Base-by-base conservation (phyloP, 2,113 vertebrate genomes). In the Ceyx cyanopectus region DNA sequence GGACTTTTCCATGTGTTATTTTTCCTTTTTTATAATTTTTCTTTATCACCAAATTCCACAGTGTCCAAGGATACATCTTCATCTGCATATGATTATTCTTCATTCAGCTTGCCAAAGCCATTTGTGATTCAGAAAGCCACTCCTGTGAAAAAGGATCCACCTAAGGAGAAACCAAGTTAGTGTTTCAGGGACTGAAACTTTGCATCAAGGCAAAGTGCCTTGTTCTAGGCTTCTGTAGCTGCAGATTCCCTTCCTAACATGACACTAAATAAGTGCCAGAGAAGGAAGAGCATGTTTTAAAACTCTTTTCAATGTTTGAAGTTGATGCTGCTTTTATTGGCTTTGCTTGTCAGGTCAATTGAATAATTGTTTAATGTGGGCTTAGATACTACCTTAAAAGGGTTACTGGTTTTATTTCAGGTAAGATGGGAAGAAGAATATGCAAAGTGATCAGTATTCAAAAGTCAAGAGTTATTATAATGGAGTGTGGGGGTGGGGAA, bases 111-210 rank as follows among this genome's bases (percentile, higher is more conserved):
- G 12, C 73, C 93, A 70, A 97, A 96, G 78, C 43, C 86, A 65
- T 75, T 67, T 45, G 29, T 85, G 68, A 94, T 40, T 51, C 96
- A 94, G 87, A 97, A 96, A 96, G 56, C 87, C 8, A 24, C 81
- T 67, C 51, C 87, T 27, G 46, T 79, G 14, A 99, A 97, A 97
- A 99, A 97, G 72, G 98, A 99, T 24, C 81, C 81, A n/a, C 81
- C 94, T 37, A 99, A 98, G 97, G 99, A 99, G 20, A 99, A 98
- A 92, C 53, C 97, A 98, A 96, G 99, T 99, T 37, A 22, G 97
- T 76, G 11, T 51, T 60, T 87, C 6, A 37, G 26, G 16, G 19
- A 15, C 32, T 73, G 10, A 43, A 60, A 32, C 27, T n/a, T 32
- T 70, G 26, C 21, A 9, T 46, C 22, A 74, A 41, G 43, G 69